Evolutionary conservation across 2,888 invertebrate genomes (phyloP), one percentile per base, ranked within the genome.

Genomic region (Argynnis bischoffii): DNA sequence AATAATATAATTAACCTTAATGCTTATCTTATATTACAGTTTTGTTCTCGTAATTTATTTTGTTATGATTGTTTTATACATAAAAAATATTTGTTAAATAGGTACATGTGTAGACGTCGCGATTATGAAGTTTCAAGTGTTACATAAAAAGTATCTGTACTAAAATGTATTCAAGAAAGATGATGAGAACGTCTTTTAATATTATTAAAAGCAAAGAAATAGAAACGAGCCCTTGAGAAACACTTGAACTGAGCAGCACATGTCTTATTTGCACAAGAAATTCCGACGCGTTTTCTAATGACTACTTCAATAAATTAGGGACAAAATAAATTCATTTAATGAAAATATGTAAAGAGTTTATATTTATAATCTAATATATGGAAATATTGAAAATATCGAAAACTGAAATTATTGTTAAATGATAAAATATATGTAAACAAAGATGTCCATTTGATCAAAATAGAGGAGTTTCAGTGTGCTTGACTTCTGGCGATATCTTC

Each of bases 211-310:
- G 35, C n/a, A 16, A 16, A 55, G 55, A 55, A n/a, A 57, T 21
- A 56, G 21, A 15, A 46, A 54, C 14, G 54, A 16, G 47, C 71
- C 76, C 76, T 71, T 68, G 63, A 66, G 64, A 69, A 57, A 14
- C 68, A 67, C 64, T 72, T 57, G 47, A 35, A 59, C 26, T 31
- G 31, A 41, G 50, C 31, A 67, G 51, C 67, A 63, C 48, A 59
- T 67, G 70, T 70, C 55, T 70, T 41, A 41, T 41, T 69, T 70
- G 63, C 70, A 72, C 68, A 64, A 69, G 64, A 61, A 68, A 70
- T 65, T 72, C 67, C 69, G 48, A 67, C 56, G 65, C 63, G 68
- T 67, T 54, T 63, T 67, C 55, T 57, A 57, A 55, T n/a, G 53
- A 3, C 67, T 57, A 65, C 70, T 70, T 68, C 65, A 70, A 70